Conservation (phyloP, 1,140 invertebrate genomes). For the Helicoverpa zea region DNA sequence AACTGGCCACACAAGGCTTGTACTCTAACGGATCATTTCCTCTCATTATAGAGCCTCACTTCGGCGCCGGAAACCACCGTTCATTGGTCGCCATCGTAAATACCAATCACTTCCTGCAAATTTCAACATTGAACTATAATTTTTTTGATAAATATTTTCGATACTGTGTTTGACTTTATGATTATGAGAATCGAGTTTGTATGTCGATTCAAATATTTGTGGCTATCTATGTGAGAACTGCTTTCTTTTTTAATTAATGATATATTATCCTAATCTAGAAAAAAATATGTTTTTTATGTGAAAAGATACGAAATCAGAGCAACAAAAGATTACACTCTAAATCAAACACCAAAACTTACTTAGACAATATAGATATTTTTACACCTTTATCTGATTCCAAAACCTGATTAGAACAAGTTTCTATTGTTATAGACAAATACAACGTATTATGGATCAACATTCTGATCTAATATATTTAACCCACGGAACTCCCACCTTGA, state of each 20-base stretch:
- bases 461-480: slow-evolving; percentile 36
- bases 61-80: slow-evolving; percentile 44
- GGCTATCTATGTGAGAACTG: too few relatives aligned
- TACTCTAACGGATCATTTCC: slow-evolving; percentile 38
- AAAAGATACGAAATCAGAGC: background rate
- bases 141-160: slow-evolving; percentile 27
- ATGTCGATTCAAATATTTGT: slow-evolving; percentile 8
- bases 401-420: slow-evolving; percentile 14
- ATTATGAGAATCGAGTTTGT: background rate
- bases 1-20: slow-evolving; percentile 22
- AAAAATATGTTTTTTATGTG: too few relatives aligned
- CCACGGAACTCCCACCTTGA: slow-evolving; percentile 47
- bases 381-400: slow-evolving; percentile 12
- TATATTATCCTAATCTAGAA: too few relatives aligned
- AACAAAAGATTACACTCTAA: background rate
- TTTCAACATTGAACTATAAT: slow-evolving; percentile 46
- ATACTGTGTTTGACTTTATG: background rate
- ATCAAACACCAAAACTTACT: background rate
- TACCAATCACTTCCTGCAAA: slow-evolving; percentile 49
- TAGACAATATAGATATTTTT: slow-evolving; percentile 3
- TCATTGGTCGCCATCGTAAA: slow-evolving; percentile 39
- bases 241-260: too few relatives aligned
- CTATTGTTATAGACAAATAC: slow-evolving; percentile 22
- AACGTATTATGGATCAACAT: slow-evolving; percentile 22
- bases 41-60: slow-evolving; percentile 34